Evolutionary conservation across 1,140 invertebrate genomes (phyloP).

Genomic region (Eueides isabella): DNA sequence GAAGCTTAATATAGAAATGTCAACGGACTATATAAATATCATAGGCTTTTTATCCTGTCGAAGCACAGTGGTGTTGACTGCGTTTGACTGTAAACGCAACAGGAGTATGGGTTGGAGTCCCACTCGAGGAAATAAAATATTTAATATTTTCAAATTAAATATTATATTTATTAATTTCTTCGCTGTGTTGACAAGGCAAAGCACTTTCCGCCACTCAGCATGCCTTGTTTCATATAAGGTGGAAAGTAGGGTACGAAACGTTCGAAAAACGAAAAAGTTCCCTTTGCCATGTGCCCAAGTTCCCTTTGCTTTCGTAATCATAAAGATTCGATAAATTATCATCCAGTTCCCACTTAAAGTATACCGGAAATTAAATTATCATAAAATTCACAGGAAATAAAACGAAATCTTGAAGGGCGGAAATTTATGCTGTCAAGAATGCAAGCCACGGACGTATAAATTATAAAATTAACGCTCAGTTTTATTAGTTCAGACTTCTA

Average conservation of each 20-base stretch:
- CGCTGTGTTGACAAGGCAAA: too few species aligned
- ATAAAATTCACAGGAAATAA: slow-evolving; percentile 24
- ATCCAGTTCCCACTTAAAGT: slow-evolving; percentile 18
- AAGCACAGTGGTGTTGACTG: too few species aligned
- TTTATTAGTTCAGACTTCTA: slow-evolving; percentile 27
- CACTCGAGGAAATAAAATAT: too few species aligned
- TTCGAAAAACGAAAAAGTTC: too few species aligned
- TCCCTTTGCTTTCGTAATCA: background rate
- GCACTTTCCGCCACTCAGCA: too few species aligned
- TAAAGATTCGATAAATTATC: slow-evolving; percentile 1
- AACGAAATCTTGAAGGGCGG: slow-evolving; percentile 31
- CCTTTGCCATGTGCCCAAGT: background rate
- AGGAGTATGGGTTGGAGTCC: too few species aligned
- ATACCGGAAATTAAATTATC: slow-evolving; percentile 28
- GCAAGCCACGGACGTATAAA: slow-evolving; percentile 37
- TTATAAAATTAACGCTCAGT: slow-evolving; percentile 38
- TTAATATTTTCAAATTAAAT: too few species aligned
- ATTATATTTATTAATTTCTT: background rate
- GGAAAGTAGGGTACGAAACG: too few species aligned
- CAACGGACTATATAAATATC: background rate
- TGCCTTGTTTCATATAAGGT: too few species aligned
- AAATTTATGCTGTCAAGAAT: slow-evolving; percentile 35
- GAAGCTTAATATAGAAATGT: background rate
- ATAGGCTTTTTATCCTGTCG: too few species aligned
- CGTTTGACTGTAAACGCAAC: too few species aligned